Evolutionary conservation across 35 echinoderm and acorn worm species (phyloP).

Genomic region (Amphiura filiformis): DNA sequence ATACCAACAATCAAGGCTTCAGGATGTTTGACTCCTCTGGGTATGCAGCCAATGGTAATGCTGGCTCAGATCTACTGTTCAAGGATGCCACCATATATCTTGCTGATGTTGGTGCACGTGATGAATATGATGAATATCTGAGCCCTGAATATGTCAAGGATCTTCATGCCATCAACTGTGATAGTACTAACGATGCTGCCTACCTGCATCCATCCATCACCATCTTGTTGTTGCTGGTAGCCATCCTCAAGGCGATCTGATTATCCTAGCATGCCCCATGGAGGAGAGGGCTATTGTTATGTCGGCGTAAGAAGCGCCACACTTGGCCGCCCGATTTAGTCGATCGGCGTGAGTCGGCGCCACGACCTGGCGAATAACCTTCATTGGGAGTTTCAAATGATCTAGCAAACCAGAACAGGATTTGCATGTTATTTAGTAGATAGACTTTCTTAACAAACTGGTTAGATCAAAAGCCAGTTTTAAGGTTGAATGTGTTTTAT

Average conservation of each 20-base stretch:
- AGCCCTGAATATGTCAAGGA: constrained; percentile 48
- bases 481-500: too few species aligned
- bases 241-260: not conserved
- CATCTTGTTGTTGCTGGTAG: not conserved
- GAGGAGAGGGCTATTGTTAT: constrained; percentile 5
- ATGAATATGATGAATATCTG: constrained; percentile 49
- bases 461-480: too few species aligned
- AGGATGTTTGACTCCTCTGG: constrained; percentile 64
- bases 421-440: too few species aligned
- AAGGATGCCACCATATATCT: constrained; percentile 67
- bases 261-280: not conserved
- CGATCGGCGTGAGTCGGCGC: constrained; percentile 58
- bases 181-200: not conserved
- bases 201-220: not conserved
- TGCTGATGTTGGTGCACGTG: not conserved
- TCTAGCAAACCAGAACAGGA: too few species aligned
- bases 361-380: constrained; percentile 21
- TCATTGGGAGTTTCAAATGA: not conserved
- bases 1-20: constrained; percentile 6
- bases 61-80: constrained; percentile 67
- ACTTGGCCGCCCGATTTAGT: constrained; percentile 21
- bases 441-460: too few species aligned
- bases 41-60: not conserved
- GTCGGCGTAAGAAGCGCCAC: constrained; percentile 58
- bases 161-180: constrained; percentile 51